Conservation (phyloP, 2,797 vertebrate genomes). For the Lepilemur ruficaudatus region DNA sequence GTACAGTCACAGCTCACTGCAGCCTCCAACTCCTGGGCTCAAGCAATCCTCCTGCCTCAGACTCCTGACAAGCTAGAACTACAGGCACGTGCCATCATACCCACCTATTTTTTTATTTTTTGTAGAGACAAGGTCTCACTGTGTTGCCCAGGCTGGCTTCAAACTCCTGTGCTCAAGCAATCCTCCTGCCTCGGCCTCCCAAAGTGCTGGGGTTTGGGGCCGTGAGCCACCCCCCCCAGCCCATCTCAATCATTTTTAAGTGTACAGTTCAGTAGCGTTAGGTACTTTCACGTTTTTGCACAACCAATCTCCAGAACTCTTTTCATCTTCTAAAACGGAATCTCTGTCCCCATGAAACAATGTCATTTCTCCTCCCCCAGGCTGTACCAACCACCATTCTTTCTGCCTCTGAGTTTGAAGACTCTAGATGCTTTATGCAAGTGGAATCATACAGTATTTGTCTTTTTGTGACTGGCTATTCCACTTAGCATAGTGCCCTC, state of each 20-base stretch:
- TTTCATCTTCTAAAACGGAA: background rate
- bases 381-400: background rate
- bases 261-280: background rate
- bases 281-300: background rate
- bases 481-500: background rate
- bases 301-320: background rate
- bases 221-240: too few relatives aligned
- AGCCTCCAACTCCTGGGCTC: too few relatives aligned
- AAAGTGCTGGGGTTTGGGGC: too few relatives aligned
- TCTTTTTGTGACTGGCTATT: background rate
- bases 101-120: too few relatives aligned
- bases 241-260: background rate
- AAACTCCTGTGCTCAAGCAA: too few relatives aligned
- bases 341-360: accelerated
- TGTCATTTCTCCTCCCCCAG: accelerated
- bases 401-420: background rate
- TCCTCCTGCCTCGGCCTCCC: too few relatives aligned
- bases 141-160: too few relatives aligned
- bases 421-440: background rate
- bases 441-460: background rate
- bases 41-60: too few relatives aligned
- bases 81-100: too few relatives aligned
- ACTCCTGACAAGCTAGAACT: too few relatives aligned
- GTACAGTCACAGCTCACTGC: too few relatives aligned
- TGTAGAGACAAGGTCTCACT: too few relatives aligned